Evolutionary conservation across 1,140 invertebrate species (phyloP).

Genomic region (Bombus confusus): DNA sequence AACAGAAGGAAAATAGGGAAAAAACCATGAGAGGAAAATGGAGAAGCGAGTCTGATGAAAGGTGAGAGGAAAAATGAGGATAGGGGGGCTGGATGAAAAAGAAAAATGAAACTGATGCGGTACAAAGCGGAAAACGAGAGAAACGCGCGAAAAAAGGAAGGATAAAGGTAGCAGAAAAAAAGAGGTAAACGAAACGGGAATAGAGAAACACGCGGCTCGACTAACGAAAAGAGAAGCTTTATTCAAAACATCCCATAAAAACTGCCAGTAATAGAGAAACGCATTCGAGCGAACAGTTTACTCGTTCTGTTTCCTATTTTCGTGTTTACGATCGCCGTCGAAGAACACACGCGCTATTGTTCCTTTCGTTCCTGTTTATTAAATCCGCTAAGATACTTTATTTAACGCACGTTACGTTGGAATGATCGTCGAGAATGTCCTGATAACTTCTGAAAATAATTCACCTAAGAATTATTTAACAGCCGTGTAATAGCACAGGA

Average conservation of each 20-base stretch:
- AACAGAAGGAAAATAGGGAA: not conserved
- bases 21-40: not conserved
- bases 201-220: not conserved
- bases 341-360: not conserved
- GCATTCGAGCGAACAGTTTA: not conserved
- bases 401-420: not conserved
- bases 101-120: not conserved
- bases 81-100: not conserved
- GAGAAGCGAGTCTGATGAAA: not conserved
- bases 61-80: not conserved
- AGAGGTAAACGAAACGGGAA: not conserved
- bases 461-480: no score
- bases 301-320: not conserved
- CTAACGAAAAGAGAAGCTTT: not conserved
- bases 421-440: not conserved
- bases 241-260: not conserved
- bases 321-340: not conserved
- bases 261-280: not conserved
- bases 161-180: no score
- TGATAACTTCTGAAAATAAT: not conserved
- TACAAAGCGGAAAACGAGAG: not conserved
- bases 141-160: not conserved
- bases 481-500: no score
- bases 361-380: not conserved
- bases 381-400: not conserved